Base-by-base conservation (phyloP, 2,888 invertebrate species). In the Hypsopygia costalis region DNA sequence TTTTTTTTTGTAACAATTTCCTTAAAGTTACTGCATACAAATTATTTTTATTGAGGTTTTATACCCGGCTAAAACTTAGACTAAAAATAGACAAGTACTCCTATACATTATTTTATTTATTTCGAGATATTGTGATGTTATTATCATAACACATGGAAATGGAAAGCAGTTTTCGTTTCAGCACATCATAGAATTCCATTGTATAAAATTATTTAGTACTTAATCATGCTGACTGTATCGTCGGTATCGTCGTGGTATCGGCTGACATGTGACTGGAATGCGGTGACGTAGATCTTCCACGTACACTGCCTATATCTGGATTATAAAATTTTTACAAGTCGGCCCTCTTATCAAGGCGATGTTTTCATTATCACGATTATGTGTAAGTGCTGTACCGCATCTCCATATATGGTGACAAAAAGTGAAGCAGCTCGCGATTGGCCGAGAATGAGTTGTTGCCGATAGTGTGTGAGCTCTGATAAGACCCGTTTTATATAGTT, bases 341-440 rank as follows among this genome's bases (percentile, higher is more conserved):
- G 36, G 10, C 33, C 16, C 16, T 47, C 48, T 77, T 83, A 82
- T 83, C 81, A 73, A 62, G 58, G 58, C 61, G 66, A 65, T 61
- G 55, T 57, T 62, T 54, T 71, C 77, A 81, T 80, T 74, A 80
- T 45, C 55, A 61, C 69, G 68, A 72, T 65, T 60, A 51, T 62
- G 67, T 60, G 69, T 59, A 74, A 68, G 65, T 58, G 55, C 63
- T 61, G 58, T 63, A 63, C 69, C 64, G 65, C 87, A 89, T 91
- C 91, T 90, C 94, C 94, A 92, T 94, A 94, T 94, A 94, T 93
- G 94, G 94, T 92, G 91, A 93, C 92, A 92, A 83, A 83, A 81
- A 76, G 73, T 81, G 71, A 74, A 64, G 63, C 69, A 91, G 91
- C 86, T 85, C 78, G 83, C 90, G 87, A 93, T 93, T 93, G 93